Evolutionary conservation across 2,797 vertebrate species (phyloP), one percentile per base, ranked within the genome.

Genomic region (Lagodon rhomboides): DNA sequence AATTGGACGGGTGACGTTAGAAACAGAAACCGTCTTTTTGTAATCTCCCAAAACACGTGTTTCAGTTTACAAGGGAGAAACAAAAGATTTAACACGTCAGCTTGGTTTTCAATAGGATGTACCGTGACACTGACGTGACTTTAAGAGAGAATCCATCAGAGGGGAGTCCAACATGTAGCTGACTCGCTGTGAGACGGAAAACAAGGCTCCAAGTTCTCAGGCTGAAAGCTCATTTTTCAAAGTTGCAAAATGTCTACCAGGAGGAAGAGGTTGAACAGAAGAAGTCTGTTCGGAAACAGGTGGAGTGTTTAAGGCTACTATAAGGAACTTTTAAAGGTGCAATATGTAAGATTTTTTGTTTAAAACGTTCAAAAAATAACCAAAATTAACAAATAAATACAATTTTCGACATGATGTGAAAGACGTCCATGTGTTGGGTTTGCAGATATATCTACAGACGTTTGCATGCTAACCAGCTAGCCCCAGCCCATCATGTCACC

Each of bases 201-300:
- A 68, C 16, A 0, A 53, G 16, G 16, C 49, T 34, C 13, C 22
- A 9, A 9, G 3, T 18, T 16, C 13, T 10, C 23, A 49, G 41
- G 11, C 20, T 59, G 43, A 60, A 75, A 51, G 25, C 56, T 76
- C 60, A 50, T 41, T 41, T 81, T 11, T 12, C n/a, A 0, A 23
- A n/a, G 12, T 15, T 9, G 22, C 34, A 17, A 23, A 16, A 30
- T 61, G 3, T 18, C 34, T 51, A 44, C 58, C 47, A 25, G 25
- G 27, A 58, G 17, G 27, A 30, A 0, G 9, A 76, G 0, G 20
- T 71, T 27, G 51, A 0, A 1, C 6, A 73, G 13, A 69, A 18
- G 3, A 44, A 34, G 25, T 15, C 12, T 68, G 12, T 25, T 23
- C 23, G 27, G 53, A 53, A 73, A 51, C 18, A n/a, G 27, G n/a